Conservation (phyloP, 2,113 vertebrate genomes). For the Uropsilus gracilis region DNA sequence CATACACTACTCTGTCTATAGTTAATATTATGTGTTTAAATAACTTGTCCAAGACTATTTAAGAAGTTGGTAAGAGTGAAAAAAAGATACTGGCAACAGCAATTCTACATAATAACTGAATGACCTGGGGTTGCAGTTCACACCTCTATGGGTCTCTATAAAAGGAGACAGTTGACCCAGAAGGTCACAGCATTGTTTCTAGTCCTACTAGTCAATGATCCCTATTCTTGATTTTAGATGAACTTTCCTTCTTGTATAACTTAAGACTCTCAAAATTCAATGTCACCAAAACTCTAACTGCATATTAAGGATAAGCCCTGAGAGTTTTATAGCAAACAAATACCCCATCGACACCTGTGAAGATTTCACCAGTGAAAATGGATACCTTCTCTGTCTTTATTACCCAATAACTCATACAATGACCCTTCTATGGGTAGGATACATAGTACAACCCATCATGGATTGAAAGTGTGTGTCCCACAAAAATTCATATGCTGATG, state of each 20-base stretch:
- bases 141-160: background rate
- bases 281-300: background rate
- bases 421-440: background rate
- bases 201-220: background rate
- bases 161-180: background rate
- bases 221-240: background rate
- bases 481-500: background rate
- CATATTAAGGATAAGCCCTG: background rate
- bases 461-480: background rate
- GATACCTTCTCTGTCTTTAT: background rate
- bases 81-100: background rate
- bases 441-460: no score
- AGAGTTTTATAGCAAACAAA: background rate
- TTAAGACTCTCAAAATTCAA: conserved; percentile 14
- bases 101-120: background rate
- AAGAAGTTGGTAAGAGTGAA: conserved; percentile 6
- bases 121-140: background rate
- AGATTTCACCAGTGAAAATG: background rate
- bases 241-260: background rate
- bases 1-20: background rate
- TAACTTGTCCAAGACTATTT: conserved; percentile 39
- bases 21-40: conserved; percentile 44
- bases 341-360: background rate
- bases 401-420: background rate
- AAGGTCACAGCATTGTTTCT: background rate